Percentiles rank a stretch among this genome's conserved stretches.
These are phyloP conservation scores for Cylas formicarius DNA, from an alignment of 1,140 invertebrate genomes.

Conservation along the genomic window DNA sequence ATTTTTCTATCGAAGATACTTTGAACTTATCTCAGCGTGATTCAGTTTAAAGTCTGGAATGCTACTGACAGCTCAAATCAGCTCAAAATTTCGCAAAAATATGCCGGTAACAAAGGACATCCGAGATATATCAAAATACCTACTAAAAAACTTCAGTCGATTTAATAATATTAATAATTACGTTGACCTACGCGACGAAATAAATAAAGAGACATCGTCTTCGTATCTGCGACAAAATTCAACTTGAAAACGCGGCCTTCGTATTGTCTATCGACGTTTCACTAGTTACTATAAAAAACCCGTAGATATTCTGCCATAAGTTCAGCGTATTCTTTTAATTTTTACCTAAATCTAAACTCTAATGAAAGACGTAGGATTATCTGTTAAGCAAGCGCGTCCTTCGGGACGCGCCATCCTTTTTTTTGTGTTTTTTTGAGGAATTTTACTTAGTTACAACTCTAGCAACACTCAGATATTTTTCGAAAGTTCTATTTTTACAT, in stretches of 20 bases:
- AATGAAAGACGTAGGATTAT: conserved; percentile 36
- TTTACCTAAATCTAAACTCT: conserved; percentile 29
- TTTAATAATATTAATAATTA: too few species aligned
- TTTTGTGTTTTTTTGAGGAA: too few species aligned
- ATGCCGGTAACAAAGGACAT: conserved; percentile 31
- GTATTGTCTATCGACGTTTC: conserved; percentile 26
- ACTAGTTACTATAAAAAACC: conserved; percentile 29
- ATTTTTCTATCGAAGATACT: conserved; percentile 23
- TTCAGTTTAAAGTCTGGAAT: conserved; percentile 22
- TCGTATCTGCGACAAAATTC: conserved; percentile 12
- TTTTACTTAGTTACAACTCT: too few species aligned
- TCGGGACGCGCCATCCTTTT: too few species aligned
- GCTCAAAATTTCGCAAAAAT: conserved; percentile 22
- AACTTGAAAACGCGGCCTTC: conserved; percentile 3
- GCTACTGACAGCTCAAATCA: conserved; percentile 22
- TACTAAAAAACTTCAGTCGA: too few species aligned
- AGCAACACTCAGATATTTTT: too few species aligned
- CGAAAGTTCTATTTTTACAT: too few species aligned
- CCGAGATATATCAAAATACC: too few species aligned
- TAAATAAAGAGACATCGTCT: too few species aligned
- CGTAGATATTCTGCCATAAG: conserved; percentile 33
- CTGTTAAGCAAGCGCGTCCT: too few species aligned
- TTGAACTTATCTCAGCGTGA: conserved; percentile 15
- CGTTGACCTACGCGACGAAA: too few species aligned
- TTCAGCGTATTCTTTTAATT: conserved; percentile 17